These are phyloP conservation scores for Diplolepis rosae DNA, from an alignment of 2,888 invertebrate genomes.

Conservation along the genomic window DNA sequence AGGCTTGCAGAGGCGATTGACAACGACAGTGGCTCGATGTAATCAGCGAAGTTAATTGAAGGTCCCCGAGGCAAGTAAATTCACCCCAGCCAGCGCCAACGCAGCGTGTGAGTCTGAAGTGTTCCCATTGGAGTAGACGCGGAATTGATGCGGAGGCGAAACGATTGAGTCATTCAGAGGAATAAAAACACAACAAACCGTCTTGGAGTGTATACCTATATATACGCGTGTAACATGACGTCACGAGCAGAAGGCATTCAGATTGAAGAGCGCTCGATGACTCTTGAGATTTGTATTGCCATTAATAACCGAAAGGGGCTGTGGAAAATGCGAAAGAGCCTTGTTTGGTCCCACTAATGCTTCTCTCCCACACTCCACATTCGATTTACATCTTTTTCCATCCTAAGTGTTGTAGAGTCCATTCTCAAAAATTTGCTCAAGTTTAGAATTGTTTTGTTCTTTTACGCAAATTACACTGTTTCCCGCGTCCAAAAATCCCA, in stretches of 20 bases:
- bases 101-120: conserved; percentile 45
- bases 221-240: conserved; percentile 61
- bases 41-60: conserved; percentile 70
- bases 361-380: not conserved
- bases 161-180: conserved; percentile 71
- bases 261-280: conserved; percentile 73
- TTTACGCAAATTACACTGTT: no score
- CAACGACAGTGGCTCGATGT: conserved; percentile 51
- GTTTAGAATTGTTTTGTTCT: no score
- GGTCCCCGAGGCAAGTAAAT: conserved; percentile 49
- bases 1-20: conserved; percentile 10
- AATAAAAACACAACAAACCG: conserved; percentile 69
- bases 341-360: not conserved
- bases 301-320: conserved; percentile 66
- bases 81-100: no score
- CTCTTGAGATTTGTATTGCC: conserved; percentile 73
- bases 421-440: no score
- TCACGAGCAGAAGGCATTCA: conserved; percentile 74
- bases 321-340: conserved; percentile 2
- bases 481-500: no score
- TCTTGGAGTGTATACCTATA: conserved; percentile 36
- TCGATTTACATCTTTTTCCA: not conserved
- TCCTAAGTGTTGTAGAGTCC: not conserved
- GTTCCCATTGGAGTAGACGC: conserved; percentile 59
- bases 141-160: conserved; percentile 55